A percentile compares a stretch with the other conserved stretches of the same genome.
These are phyloP conservation scores for Semotilus atromaculatus DNA, from an alignment of 2,797 vertebrate species.

Conservation along the genomic window DNA sequence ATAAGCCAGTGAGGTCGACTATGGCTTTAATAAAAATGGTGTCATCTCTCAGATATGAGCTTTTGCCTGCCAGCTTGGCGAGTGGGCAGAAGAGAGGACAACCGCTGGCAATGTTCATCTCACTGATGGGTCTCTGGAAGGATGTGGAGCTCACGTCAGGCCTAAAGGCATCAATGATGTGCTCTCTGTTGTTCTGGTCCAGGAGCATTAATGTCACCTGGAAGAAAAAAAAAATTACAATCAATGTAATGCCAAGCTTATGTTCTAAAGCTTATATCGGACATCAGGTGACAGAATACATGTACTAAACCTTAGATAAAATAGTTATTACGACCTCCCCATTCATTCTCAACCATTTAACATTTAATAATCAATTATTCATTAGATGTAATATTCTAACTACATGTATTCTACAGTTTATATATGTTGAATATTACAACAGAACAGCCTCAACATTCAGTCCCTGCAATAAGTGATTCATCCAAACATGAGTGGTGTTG, in stretches of 20 bases:
- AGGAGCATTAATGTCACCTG: slow-evolving; percentile 98
- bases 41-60: slow-evolving; percentile 91
- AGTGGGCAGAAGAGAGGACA: slow-evolving; percentile 97
- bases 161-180: slow-evolving; percentile 95
- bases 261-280: background rate
- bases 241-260: background rate
- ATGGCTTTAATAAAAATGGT: slow-evolving; percentile 98
- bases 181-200: slow-evolving; percentile 97
- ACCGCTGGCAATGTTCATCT: slow-evolving; percentile 98
- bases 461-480: background rate
- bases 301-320: background rate
- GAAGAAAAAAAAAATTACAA: background rate
- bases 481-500: background rate
- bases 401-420: background rate
- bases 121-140: slow-evolving; percentile 91
- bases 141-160: slow-evolving; percentile 93
- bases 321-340: background rate
- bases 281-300: background rate
- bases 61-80: slow-evolving; percentile 89
- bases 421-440: background rate
- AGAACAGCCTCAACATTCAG: background rate
- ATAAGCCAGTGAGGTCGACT: slow-evolving; percentile 94
- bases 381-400: background rate
- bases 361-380: background rate
- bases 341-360: background rate